Percentiles rank a stretch among this genome's conserved stretches.
Conservation (phyloP, 2,888 invertebrate species). For the Eupithecia pulchellata region DNA sequence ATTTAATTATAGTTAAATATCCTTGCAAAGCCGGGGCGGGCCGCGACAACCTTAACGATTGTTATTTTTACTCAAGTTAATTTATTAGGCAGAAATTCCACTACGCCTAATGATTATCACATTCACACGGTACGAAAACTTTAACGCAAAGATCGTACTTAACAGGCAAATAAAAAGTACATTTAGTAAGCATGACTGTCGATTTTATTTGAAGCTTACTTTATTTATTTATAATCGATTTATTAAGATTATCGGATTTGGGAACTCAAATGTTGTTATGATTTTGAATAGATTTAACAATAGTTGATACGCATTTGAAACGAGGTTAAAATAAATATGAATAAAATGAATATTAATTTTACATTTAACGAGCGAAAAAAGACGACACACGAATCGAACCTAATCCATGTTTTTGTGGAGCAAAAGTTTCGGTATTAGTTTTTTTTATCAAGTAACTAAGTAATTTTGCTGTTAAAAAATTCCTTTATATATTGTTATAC, state of each 20-base stretch:
- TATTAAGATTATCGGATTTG: conserved; percentile 23
- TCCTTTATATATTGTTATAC: no score
- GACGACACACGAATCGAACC: no score
- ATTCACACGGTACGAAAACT: conserved; percentile 2
- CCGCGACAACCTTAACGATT: neutral
- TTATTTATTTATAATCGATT: conserved; percentile 23
- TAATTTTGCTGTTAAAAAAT: neutral
- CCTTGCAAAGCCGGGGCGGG: no score
- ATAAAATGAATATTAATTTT: neutral
- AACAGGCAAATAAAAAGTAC: conserved; percentile 27
- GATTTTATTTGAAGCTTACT: conserved; percentile 22
- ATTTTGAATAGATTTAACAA: conserved; percentile 23
- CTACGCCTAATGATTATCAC: neutral
- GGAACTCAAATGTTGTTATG: conserved; percentile 13
- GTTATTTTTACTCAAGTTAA: neutral
- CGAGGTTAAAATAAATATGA: conserved; percentile 9
- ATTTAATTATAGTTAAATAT: no score
- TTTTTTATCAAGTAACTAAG: neutral
- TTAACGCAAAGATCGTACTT: conserved; percentile 22
- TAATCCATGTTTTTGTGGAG: neutral
- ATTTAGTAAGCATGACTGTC: conserved; percentile 32
- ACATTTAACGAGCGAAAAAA: neutral
- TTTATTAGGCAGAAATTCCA: neutral
- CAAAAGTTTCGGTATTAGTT: neutral
- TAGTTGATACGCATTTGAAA: conserved; percentile 5